A percentile compares a stretch with the other conserved stretches of the same genome.
Conservation (phyloP, 2,797 vertebrate species). For the Silurus aristotelis region DNA sequence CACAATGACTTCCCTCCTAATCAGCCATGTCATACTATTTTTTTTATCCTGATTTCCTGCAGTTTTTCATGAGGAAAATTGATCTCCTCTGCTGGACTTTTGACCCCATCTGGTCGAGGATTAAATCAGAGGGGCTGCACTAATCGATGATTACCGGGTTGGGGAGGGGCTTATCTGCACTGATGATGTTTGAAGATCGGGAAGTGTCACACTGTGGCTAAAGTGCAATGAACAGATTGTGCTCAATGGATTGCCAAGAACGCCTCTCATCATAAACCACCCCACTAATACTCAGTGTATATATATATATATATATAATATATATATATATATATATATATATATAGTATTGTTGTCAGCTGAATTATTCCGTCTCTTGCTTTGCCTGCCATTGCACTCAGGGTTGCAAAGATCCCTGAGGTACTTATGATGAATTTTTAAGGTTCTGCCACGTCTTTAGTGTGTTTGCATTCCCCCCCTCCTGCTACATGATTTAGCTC, state of each 20-base stretch:
- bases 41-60: conserved; percentile 35
- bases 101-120: conserved; percentile 43
- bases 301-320: not conserved
- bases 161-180: conserved; percentile 32
- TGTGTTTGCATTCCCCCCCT: not conserved
- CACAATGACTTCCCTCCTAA: not conserved
- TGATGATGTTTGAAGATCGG: conserved; percentile 14
- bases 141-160: conserved; percentile 53
- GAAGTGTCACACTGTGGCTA: conserved; percentile 34
- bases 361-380: conserved; percentile 28
- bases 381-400: conserved; percentile 28
- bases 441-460: not conserved
- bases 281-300: not conserved
- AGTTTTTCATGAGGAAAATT: conserved; percentile 37
- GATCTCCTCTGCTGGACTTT: conserved; percentile 34
- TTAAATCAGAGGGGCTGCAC: conserved; percentile 49
- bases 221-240: conserved; percentile 35
- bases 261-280: not conserved
- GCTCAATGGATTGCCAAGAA: conserved; percentile 19
- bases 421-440: conserved; percentile 38
- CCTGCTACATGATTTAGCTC: conserved; percentile 26
- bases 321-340: not conserved
- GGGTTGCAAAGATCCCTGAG: conserved; percentile 42
- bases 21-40: conserved; percentile 14
- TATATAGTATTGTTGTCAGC: conserved; percentile 29